Conservation (phyloP, 2,797 vertebrate species). For the Eremophila alpestris region DNA sequence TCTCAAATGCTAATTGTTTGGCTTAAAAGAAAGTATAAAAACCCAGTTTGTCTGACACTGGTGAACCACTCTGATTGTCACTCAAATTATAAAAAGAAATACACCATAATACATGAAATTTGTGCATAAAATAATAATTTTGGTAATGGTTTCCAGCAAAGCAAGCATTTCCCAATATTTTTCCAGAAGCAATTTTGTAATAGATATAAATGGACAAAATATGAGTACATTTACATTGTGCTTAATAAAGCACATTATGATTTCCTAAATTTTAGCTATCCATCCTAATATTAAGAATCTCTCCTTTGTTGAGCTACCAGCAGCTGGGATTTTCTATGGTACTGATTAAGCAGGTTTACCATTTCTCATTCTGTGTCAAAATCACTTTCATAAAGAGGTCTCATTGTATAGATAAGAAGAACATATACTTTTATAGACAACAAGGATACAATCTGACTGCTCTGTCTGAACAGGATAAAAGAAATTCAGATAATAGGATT, state of each 20-base stretch:
- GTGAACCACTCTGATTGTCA: background rate
- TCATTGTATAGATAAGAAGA: background rate
- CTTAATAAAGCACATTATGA: background rate
- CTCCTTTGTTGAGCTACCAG: background rate
- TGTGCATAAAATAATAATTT: background rate
- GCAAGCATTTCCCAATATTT: background rate
- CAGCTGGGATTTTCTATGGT: background rate
- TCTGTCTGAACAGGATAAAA: background rate
- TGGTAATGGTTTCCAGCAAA: background rate
- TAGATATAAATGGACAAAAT: background rate
- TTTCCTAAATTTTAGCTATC: background rate
- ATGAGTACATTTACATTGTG: background rate
- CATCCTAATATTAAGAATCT: background rate
- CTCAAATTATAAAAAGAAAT: background rate
- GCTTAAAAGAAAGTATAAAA: background rate
- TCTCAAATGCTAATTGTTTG: background rate
- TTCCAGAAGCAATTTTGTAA: background rate
- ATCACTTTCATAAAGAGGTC: background rate
- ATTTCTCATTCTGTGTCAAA: background rate
- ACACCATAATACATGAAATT: background rate
- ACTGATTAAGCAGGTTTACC: background rate
- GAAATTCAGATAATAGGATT: constrained; percentile 13
- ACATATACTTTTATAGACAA: background rate
- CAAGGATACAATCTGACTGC: background rate
- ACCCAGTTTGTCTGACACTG: background rate